Base-by-base conservation (phyloP, 2,888 invertebrate genomes). In the Syritta pipiens region DNA sequence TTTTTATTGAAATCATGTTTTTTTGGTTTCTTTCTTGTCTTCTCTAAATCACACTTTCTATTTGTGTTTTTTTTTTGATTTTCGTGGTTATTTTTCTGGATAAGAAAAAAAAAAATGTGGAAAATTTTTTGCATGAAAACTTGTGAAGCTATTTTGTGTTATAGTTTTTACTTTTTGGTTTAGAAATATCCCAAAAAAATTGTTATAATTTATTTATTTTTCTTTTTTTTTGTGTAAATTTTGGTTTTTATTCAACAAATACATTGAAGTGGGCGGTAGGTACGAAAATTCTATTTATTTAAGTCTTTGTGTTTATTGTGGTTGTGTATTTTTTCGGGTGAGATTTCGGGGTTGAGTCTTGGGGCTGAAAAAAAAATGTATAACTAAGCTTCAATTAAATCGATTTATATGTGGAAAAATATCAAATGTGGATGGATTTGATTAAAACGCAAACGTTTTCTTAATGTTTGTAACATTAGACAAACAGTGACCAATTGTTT, bases 81-180 rank as follows among this genome's bases (percentile, higher is more conserved):
- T n/a, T n/a, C n/a, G 20, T 24, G n/a, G n/a, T 7, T 24, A 19
- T 22, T 51, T 71, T 14, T 68, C 63, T 63, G 82, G 84, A 77
- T 83, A 81, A 82, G 2, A 83, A 83, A 81, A 71, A 74, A 82
- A 32, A 51, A 83, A 83, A 83, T 84, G 86, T 86, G 85, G 88
- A 87, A 83, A 86, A 88, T 86, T 88, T 4, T 59, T 72, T 87
- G 87, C 87, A 87, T 87, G 87, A 86, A 85, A 85, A 86, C 42
- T 86, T 83, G 86, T 86, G 84, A 85, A 86, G 85, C 84, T 85
- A 62, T 69, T 71, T 69, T 76, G 37, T 51, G 22, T 12, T 72
- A 30, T 22, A n/a, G 17, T 59, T 19, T 55, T 49, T 30, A 1
- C 46, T 53, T 53, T 46, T 22, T 32, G n/a, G 51, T 44, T 30